Percentiles rank a stretch among this genome's conserved stretches.
Evolutionary conservation across 2,113 vertebrate species (phyloP).

Genomic region (Dicaeum eximium): DNA sequence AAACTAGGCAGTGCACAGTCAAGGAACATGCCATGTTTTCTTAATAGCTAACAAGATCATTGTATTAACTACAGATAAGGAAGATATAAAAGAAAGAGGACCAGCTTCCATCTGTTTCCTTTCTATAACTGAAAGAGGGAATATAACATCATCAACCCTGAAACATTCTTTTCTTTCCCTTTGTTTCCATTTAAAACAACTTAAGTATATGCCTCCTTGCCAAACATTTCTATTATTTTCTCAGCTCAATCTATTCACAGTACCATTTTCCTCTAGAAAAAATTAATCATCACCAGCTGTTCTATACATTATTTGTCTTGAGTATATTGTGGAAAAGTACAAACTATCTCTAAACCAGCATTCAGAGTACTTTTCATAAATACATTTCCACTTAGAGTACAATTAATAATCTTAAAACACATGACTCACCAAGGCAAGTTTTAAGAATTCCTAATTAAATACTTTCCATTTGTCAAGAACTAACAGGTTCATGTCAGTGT

Average conservation of each 20-base stretch:
- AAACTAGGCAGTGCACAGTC: background rate
- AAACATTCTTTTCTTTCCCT: background rate
- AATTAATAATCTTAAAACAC: constrained; percentile 1
- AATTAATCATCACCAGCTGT: background rate
- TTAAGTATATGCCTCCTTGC: background rate
- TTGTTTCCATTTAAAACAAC: background rate
- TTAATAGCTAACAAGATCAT: background rate
- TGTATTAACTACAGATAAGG: background rate
- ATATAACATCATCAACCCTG: background rate
- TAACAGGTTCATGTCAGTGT: background rate
- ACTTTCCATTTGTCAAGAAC: background rate
- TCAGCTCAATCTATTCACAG: background rate
- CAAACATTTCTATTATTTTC: background rate
- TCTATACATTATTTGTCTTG: background rate
- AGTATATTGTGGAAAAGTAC: background rate
- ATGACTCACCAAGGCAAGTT: background rate
- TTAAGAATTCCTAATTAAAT: constrained; percentile 13
- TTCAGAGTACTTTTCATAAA: background rate
- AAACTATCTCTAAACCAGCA: background rate
- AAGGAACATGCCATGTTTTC: background rate
- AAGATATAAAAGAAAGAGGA: background rate
- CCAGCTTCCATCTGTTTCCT: background rate
- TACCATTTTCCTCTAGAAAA: background rate
- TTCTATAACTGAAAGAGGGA: background rate
- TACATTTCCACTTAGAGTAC: background rate